Percentiles rank a stretch among this genome's conserved stretches.
These are phyloP conservation scores for Capromys pilorides DNA, from an alignment of 2,797 vertebrate genomes.

Conservation along the genomic window DNA sequence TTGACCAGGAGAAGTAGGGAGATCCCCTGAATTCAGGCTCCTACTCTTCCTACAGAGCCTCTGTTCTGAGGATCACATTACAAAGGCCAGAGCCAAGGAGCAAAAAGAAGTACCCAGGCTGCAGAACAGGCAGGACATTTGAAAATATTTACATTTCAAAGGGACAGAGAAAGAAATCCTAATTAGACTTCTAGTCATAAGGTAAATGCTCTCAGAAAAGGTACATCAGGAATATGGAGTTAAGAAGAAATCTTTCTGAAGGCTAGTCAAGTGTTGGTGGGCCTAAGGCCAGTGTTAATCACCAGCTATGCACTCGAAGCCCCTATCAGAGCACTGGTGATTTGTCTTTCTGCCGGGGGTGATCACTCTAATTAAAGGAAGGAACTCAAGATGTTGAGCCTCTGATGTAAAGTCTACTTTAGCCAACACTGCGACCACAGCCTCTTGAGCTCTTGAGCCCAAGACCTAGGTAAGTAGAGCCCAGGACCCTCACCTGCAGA, in stretches of 20 bases:
- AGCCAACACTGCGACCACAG: not conserved
- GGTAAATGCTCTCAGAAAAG: not conserved
- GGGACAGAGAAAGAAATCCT: not conserved
- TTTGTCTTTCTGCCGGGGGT: not conserved
- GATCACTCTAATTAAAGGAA: not conserved
- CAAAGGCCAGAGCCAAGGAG: not conserved
- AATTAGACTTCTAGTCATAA: too few relatives aligned
- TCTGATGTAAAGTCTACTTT: not conserved
- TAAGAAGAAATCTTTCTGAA: not conserved
- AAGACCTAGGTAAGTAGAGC: not conserved
- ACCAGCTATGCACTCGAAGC: too few relatives aligned
- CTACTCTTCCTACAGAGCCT: not conserved
- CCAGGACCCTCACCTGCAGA: too few relatives aligned
- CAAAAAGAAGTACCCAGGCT: not conserved
- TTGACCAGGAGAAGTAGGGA: not conserved
- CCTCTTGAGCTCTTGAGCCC: not conserved
- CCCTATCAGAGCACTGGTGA: not conserved
- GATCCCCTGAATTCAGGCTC: not conserved
- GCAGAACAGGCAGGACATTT: not conserved
- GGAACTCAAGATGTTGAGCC: not conserved
- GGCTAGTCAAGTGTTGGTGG: not conserved
- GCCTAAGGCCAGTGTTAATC: not conserved
- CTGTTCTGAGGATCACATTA: not conserved
- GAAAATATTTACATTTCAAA: not conserved
- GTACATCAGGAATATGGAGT: too few relatives aligned